Evolutionary conservation across 1,140 invertebrate genomes (phyloP).

Genomic region (Drosophila equinoxialis): DNA sequence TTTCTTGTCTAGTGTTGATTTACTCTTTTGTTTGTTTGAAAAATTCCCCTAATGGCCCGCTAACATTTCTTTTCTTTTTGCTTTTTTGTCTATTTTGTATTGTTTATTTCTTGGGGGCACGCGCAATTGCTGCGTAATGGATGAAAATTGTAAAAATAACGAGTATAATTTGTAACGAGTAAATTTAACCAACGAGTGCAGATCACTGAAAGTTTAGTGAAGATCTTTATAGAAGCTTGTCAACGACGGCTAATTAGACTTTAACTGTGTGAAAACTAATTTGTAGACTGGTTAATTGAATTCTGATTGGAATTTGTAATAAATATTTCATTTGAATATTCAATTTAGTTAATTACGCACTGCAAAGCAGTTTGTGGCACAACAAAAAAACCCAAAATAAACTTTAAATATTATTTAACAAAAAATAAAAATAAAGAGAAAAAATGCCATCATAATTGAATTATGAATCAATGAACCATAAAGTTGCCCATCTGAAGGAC

Average conservation of each 20-base stretch:
- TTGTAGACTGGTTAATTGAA: not conserved
- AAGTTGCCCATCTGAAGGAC: slow-evolving; percentile 61
- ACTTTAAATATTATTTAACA: slow-evolving; percentile 10
- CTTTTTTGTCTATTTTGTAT: not conserved
- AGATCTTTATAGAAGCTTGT: no score
- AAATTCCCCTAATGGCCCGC: slow-evolving; percentile 61
- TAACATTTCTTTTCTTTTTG: slow-evolving; percentile 35
- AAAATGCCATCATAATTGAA: slow-evolving; percentile 56
- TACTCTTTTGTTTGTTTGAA: slow-evolving; percentile 36
- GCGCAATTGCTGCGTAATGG: slow-evolving; percentile 18
- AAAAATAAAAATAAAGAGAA: slow-evolving; percentile 16
- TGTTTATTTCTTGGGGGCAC: slow-evolving; percentile 24
- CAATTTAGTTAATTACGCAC: slow-evolving; percentile 12
- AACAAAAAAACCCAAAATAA: slow-evolving; percentile 24
- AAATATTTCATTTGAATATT: slow-evolving; percentile 1
- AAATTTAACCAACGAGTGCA: not conserved
- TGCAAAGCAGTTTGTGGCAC: not conserved
- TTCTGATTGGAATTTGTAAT: not conserved
- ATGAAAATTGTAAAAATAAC: slow-evolving; percentile 7
- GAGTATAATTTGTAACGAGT: slow-evolving; percentile 1
- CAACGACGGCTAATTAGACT: no score
- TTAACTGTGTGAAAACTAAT: no score
- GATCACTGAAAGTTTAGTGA: no score
- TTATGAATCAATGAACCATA: slow-evolving; percentile 73
- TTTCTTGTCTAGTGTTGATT: not conserved